A percentile compares a stretch with the other conserved stretches of the same genome.
These are phyloP conservation scores for Lochmaea crataegi DNA, from an alignment of 2,888 invertebrate genomes.

Conservation along the genomic window DNA sequence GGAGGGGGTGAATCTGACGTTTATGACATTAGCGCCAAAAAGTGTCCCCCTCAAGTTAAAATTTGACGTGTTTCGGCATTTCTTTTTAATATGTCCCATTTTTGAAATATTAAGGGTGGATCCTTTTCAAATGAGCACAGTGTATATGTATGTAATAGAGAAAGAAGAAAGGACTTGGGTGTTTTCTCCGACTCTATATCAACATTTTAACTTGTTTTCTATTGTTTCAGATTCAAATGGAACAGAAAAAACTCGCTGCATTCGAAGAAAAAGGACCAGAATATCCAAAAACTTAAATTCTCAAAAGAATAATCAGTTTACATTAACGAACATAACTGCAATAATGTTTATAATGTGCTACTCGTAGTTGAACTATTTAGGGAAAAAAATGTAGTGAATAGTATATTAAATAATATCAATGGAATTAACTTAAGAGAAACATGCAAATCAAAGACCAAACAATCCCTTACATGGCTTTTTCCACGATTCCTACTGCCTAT, in stretches of 20 bases:
- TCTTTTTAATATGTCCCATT: too few species aligned
- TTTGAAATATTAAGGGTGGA: too few species aligned
- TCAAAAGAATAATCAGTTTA: background rate
- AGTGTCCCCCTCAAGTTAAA: too few species aligned
- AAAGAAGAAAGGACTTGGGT: too few species aligned
- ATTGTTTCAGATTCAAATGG: constrained; percentile 9
- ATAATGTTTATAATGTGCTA: background rate
- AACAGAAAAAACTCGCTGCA: background rate
- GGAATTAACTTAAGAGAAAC: constrained; percentile 11
- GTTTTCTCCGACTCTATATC: too few species aligned
- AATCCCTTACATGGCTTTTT: constrained; percentile 9
- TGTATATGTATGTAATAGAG: too few species aligned
- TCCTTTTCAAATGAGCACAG: too few species aligned
- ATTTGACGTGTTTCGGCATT: too few species aligned
- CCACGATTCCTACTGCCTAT: constrained; percentile 15
- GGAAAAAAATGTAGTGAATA: background rate
- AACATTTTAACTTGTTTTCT: too few species aligned
- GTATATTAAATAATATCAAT: background rate
- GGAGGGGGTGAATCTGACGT: too few species aligned
- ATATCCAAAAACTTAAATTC: background rate
- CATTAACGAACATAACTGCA: background rate
- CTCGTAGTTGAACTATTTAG: background rate
- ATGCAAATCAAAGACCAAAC: constrained; percentile 25
- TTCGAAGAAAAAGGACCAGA: background rate
- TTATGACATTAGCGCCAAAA: too few species aligned